Base-by-base conservation (phyloP, 2,113 vertebrate genomes). In the Panurus biarmicus region DNA sequence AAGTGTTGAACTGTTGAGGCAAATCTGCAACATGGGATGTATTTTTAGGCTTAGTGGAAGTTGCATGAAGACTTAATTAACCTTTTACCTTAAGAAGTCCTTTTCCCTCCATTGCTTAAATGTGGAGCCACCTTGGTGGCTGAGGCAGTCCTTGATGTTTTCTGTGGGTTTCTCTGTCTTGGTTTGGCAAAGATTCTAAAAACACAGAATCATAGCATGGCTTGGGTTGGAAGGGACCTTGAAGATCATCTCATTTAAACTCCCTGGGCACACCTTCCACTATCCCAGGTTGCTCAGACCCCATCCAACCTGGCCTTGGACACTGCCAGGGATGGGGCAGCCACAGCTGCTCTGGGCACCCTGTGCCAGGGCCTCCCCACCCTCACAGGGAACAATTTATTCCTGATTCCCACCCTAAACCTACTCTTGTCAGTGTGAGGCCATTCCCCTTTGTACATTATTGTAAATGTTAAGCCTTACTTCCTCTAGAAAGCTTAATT, bases 1-100 rank as follows among this genome's bases (percentile, higher is more conserved):
- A 94, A 81, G 87, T 71, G 69, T 70, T 93, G 78, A 93, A 47
- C 82, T 89, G 77, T 67, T 71, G 60, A 90, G 82, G 64, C 69
- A 86, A 44, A 77, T 84, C 35, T 92, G 69, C 64, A 89, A 84
- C 93, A 66, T 56, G 19, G 33, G 40, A 62, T 84, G 14, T 90
- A 81, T 86, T 90, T 84, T 90, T 62, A 80, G 69, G 40, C 44
- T 92, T 40, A 64, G 76, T 75, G 67, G 50, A 90, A 92, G 36
- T 62, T 89, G 35, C 53, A 47, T 21, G 51, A 81, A 61, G 54
- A 86, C 71, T 93, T 83, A 79, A 61, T 76, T 94, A 69, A 76
- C 50, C 91, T 94, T 93, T 93, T 83, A 83, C 76, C 26, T 83
- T 47, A 86, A 50, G 38, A 73, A 74, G 44, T 65, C 60, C 56